Base-by-base conservation (phyloP, 2,113 vertebrate species). In the Acanthisitta chloris region DNA sequence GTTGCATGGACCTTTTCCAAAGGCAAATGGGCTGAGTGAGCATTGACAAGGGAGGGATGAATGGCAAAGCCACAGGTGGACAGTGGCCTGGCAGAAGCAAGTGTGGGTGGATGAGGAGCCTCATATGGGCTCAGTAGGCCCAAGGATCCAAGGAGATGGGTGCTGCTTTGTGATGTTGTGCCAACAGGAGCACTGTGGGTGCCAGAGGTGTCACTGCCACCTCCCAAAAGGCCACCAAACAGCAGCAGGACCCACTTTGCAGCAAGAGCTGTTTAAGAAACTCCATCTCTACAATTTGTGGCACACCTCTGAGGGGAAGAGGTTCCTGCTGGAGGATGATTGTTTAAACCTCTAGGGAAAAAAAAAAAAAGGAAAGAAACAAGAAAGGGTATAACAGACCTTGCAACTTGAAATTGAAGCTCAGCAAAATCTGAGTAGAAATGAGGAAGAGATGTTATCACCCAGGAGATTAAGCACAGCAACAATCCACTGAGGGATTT, bases 381-480 rank as follows among this genome's bases (percentile, higher is more conserved):
- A 25, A 36, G 5, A 65, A 38, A 33, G 14, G 26, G 6, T 61
- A 65, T 69, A 88, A 70, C 45, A 73, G 33, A 86, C 36, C 77
- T 54, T 73, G 45, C 34, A 86, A 6, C 49, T 33, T 81, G 88
- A 89, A 92, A 93, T 12, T 70, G 81, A 95, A 92, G 55, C 85
- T 74, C 29, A 49, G n/a, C 33, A 74, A 81, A 79, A 62, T 69
- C 81, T 85, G 71, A 52, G 34, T 78, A 65, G 70, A 88, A 89
- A 79, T n/a, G 71, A 82, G 59, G 85, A 82, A 55, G 85, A 89
- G 85, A 89, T 95, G 55, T 65, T 94, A 89, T 86, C 85, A 73
- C 21, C 34, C 5, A 2, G 71, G 40, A 34, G 71, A 92, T 94
- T 94, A 94, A 65, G 52, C 34, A 33, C 34, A 58, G 77, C 33